Base-by-base conservation (phyloP, 1,140 invertebrate species). In the Phortica variegata region DNA sequence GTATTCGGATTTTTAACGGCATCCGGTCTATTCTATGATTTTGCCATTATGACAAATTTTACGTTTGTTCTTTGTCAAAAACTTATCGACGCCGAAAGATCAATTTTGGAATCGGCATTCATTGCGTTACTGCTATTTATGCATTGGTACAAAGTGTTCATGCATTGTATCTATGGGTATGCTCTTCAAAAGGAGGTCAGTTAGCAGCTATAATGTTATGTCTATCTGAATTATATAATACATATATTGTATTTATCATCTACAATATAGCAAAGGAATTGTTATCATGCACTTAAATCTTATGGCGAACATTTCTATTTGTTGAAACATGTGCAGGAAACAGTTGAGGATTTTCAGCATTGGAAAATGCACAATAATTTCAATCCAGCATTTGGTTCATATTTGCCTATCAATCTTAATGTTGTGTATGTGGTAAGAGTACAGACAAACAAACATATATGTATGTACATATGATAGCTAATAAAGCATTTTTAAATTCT, bases 301-400 rank as follows among this genome's bases (percentile, higher is more conserved):
- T 66, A 50, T 21, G 53, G 46, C 2, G 32, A 23, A 3, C 26
- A 61, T 33, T 63, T 63, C 39, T 44, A 31, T 2, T n/a, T 40
- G 0, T 29, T 36, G 5, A 12, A 26, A 7, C 16, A 29, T 1
- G 15, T 47, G 0, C 46, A 23, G 0, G 16, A 17, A 12, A 26
- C 40, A 13, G 36, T 65, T 2, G 53, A 57, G 13, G 33, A 47
- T 18, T 66, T 69, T n/a, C 60, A 61, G 21, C 60, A 72, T 36
- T 73, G 69, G 69, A 47, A 47, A 12, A 65, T 69, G 52, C 69
- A 73, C 17, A 69, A 73, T 13, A 54, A 47, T 2, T 53, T 61
- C 3, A 21, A 29, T 13, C 46, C 58, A 2, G 39, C 40, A 18
- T 41, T 73, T 16, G 65, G 69, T 12, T 56, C 18, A 13, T 58